Evolutionary conservation across 1,140 invertebrate species (phyloP).

Genomic region (Chymomyza costata): DNA sequence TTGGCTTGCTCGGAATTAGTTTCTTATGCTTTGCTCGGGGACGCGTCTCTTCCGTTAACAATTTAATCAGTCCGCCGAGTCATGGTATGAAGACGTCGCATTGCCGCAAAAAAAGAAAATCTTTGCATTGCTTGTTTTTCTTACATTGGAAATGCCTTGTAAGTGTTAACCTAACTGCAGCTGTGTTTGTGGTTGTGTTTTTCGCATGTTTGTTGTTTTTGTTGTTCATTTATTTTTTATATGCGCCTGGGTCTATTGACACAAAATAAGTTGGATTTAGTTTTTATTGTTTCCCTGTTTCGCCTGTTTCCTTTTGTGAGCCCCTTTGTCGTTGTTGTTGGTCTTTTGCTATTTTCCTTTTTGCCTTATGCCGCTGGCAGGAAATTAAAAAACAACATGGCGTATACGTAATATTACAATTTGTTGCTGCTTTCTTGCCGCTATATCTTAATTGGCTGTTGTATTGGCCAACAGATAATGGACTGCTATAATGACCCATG

Average conservation of each 20-base stretch:
- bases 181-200: neutral
- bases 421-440: no score
- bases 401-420: no score
- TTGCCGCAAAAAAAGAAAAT: conserved; percentile 62
- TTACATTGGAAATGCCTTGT: conserved; percentile 44
- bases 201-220: neutral
- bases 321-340: no score
- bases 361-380: no score
- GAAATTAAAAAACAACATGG: no score
- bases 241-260: conserved; percentile 46
- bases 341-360: no score
- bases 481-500: no score
- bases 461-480: no score
- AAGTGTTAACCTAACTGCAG: conserved; percentile 18
- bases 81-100: neutral
- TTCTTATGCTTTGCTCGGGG: conserved; percentile 24
- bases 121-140: conserved; percentile 26
- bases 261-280: conserved; percentile 51
- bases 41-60: conserved; percentile 50
- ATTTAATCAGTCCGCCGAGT: conserved; percentile 63
- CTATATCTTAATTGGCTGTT: no score
- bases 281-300: conserved; percentile 53
- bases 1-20: conserved; percentile 62
- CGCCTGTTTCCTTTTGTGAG: no score
- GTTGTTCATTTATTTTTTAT: conserved; percentile 7